phyloP scores from a whole-genome alignment of 2,113 vertebrate species.

The Chrysemys picta region DNA sequence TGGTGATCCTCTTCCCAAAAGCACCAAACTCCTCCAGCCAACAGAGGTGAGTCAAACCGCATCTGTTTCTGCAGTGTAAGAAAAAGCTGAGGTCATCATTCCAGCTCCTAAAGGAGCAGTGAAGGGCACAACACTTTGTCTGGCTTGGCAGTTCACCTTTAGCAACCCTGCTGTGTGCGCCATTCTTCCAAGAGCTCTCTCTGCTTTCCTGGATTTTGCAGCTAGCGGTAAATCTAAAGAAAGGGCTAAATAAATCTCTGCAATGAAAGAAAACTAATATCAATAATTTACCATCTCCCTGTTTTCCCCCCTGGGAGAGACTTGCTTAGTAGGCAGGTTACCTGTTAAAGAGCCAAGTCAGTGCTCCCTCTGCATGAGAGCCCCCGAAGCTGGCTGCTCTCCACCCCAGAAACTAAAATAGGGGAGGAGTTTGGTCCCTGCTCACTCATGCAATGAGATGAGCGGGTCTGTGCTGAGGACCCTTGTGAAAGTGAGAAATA shows the following conservation, averaged over 20 bases:
- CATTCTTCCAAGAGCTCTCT: fast-evolving
- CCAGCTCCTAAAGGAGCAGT: not conserved
- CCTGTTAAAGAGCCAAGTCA: not conserved
- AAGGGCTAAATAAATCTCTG: not conserved
- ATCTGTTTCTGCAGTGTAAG: not conserved
- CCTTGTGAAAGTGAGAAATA: not conserved
- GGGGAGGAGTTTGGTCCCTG: not conserved
- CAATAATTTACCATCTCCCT: not conserved
- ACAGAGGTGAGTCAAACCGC: not conserved
- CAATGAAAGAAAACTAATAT: not conserved
- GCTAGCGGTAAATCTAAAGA: not conserved
- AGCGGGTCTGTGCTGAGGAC: not conserved
- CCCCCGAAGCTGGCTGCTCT: not conserved
- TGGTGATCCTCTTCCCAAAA: not conserved
- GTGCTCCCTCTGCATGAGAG: conserved; percentile 24
- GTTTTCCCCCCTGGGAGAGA: not conserved
- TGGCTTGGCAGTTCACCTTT: not conserved
- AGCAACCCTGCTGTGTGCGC: not conserved
- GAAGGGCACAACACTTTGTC: not conserved
- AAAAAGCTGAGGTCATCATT: not conserved
- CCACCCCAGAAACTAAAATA: not conserved
- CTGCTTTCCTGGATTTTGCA: fast-evolving
- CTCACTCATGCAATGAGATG: fast-evolving
- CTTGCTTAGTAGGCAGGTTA: conserved; percentile 1
- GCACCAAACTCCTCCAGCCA: not conserved